Conservation (phyloP, 2,113 vertebrate species). For the Cyphomyrus discorhynchus region DNA sequence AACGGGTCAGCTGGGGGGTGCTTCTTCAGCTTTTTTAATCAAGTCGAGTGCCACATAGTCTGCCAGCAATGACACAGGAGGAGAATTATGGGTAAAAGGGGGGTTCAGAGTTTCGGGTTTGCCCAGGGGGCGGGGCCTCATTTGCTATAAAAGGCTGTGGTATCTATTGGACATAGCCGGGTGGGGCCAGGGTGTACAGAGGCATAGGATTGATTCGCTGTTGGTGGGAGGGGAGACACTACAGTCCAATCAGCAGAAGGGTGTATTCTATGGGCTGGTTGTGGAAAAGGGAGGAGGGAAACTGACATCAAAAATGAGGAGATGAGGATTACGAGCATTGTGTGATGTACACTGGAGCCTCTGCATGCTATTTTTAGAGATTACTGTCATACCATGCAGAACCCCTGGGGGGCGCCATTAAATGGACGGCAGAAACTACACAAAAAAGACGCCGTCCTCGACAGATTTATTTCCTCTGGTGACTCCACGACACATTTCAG, state of each 20-base stretch:
- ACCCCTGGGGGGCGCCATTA: neutral
- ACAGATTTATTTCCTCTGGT: slow-evolving; percentile 10
- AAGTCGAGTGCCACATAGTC: neutral
- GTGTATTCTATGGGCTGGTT: slow-evolving; percentile 4
- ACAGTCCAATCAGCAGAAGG: neutral
- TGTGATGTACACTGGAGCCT: neutral
- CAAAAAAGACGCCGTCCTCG: neutral
- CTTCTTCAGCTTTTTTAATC: neutral
- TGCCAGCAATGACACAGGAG: neutral
- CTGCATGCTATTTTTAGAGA: neutral
- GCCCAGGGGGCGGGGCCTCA: neutral
- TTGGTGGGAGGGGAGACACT: neutral
- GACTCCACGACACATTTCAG: neutral
- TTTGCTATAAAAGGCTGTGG: neutral
- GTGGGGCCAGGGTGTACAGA: neutral
- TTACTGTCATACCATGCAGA: neutral
- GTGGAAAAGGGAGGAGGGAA: slow-evolving; percentile 17
- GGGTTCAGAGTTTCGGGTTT: no score
- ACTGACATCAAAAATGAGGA: neutral
- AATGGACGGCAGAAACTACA: neutral
- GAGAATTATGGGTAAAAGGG: neutral
- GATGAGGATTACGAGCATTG: neutral
- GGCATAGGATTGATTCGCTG: neutral
- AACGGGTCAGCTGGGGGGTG: neutral
- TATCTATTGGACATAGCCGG: neutral